Percentiles rank a stretch among this genome's conserved stretches.
Evolutionary conservation across 2,113 vertebrate genomes (phyloP).

Genomic region (Turnix velox): DNA sequence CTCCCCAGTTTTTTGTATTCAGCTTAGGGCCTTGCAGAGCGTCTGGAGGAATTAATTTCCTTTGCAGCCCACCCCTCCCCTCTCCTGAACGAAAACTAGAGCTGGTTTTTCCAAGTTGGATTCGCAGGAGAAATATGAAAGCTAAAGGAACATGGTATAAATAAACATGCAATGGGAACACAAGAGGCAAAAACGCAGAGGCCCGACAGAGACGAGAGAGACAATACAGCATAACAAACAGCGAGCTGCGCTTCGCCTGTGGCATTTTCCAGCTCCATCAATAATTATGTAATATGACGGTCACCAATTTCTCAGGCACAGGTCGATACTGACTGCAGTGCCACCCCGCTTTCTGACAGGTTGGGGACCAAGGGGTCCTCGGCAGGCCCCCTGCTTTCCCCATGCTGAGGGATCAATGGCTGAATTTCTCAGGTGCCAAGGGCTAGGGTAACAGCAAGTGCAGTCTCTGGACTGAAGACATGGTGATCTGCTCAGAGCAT

Average conservation of each 20-base stretch:
- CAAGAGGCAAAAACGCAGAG: constrained; percentile 60
- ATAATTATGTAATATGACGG: constrained; percentile 79
- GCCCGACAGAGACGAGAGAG: constrained; percentile 59
- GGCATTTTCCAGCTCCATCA: constrained; percentile 76
- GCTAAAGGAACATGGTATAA: constrained; percentile 73
- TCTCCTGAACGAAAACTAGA: constrained; percentile 39
- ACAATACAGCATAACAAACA: constrained; percentile 80
- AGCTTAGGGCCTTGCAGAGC: background rate
- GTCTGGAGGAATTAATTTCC: constrained; percentile 64
- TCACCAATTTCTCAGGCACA: constrained; percentile 57
- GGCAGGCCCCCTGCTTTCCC: background rate
- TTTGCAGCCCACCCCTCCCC: constrained; percentile 32
- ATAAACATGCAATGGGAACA: constrained; percentile 81
- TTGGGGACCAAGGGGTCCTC: constrained; percentile 40
- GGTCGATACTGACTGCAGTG: constrained; percentile 61
- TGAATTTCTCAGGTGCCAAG: background rate
- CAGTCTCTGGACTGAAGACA: background rate
- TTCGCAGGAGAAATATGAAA: constrained; percentile 78
- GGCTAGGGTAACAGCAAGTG: background rate
- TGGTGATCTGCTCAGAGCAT: accelerated
- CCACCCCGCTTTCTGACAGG: background rate
- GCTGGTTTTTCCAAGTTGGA: constrained; percentile 70
- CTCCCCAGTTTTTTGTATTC: constrained; percentile 58
- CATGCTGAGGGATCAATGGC: background rate
- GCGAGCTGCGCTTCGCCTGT: constrained; percentile 64